Evolutionary conservation across 92 coral and sea anemone genomes (phyloP).

Genomic region (Zoanthus sansibaricus): DNA sequence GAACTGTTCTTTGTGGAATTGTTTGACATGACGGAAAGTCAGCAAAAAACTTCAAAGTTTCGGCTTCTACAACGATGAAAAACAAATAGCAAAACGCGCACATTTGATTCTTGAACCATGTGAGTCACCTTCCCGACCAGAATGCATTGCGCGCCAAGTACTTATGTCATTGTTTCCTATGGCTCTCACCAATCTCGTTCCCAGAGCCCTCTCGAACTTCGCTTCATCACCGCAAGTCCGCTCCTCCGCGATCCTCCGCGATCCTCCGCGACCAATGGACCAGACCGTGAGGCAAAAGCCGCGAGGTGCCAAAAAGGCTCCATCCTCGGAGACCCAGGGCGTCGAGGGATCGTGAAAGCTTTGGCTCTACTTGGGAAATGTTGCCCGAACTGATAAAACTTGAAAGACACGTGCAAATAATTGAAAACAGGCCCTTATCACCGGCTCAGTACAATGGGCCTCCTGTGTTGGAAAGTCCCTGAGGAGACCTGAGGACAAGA

Average conservation of each 20-base stretch:
- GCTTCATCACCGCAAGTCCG: conserved; percentile 15
- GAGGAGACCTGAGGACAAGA: conserved; percentile 20
- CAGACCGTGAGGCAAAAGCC: conserved; percentile 7
- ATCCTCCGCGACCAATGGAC: not conserved
- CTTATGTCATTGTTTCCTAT: conserved; percentile 9
- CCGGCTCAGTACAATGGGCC: conserved; percentile 18
- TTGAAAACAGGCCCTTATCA: conserved; percentile 15
- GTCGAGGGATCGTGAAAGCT: conserved; percentile 13
- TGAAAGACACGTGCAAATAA: conserved; percentile 15
- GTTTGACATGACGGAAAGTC: conserved; percentile 18
- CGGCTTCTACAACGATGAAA: conserved; percentile 19
- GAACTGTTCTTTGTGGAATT: conserved; percentile 17
- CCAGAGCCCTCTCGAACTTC: conserved; percentile 16
- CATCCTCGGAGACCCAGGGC: conserved; percentile 20
- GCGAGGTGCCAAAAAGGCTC: conserved; percentile 21
- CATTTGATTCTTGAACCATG: conserved; percentile 20
- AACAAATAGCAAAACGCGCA: conserved; percentile 20
- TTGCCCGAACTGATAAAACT: conserved; percentile 16
- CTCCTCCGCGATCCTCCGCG: not conserved
- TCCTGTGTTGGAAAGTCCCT: conserved; percentile 19
- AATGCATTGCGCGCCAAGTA: conserved; percentile 25
- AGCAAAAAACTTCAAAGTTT: conserved; percentile 20
- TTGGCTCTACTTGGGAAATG: conserved; percentile 17
- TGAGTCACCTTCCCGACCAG: conserved; percentile 22
- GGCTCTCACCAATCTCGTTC: conserved; percentile 15